Percentiles rank a stretch among this genome's conserved stretches.
Conservation (phyloP, 2,888 invertebrate genomes). For the Mythimna vitellina region DNA sequence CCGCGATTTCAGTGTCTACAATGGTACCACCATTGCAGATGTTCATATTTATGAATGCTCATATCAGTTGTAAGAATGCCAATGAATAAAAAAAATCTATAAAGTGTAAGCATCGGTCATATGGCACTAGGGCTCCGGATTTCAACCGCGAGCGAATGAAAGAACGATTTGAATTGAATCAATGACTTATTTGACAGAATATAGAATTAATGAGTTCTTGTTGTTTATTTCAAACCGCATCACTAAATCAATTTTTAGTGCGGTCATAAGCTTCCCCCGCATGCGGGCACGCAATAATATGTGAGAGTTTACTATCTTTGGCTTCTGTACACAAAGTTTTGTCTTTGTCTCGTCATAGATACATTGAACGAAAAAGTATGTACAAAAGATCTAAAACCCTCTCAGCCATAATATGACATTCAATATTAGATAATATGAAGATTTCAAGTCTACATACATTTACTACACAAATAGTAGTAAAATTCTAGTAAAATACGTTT, state of each 20-base stretch:
- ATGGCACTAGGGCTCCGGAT: not conserved
- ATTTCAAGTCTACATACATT: conserved; percentile 21
- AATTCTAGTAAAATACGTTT: conserved; percentile 26
- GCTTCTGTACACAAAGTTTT: not conserved
- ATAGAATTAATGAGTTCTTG: no score
- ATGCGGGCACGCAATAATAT: conserved; percentile 7
- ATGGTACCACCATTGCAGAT: no score
- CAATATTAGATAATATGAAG: conserved; percentile 14
- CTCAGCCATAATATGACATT: not conserved
- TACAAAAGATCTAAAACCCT: conserved; percentile 4
- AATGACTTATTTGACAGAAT: no score
- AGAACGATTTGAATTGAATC: not conserved
- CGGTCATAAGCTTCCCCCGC: not conserved
- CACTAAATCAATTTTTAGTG: not conserved
- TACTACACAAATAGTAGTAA: conserved; percentile 18
- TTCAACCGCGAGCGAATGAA: not conserved
- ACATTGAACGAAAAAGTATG: not conserved
- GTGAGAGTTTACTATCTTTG: not conserved
- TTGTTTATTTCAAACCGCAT: not conserved
- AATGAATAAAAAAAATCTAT: not conserved
- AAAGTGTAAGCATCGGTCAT: not conserved
- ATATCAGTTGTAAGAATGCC: not conserved
- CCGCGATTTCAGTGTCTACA: no score
- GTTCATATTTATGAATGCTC: not conserved
- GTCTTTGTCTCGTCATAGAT: not conserved